These are phyloP conservation scores for Lithophane semibrunnea DNA, from an alignment of 2,888 invertebrate genomes.

Conservation along the genomic window DNA sequence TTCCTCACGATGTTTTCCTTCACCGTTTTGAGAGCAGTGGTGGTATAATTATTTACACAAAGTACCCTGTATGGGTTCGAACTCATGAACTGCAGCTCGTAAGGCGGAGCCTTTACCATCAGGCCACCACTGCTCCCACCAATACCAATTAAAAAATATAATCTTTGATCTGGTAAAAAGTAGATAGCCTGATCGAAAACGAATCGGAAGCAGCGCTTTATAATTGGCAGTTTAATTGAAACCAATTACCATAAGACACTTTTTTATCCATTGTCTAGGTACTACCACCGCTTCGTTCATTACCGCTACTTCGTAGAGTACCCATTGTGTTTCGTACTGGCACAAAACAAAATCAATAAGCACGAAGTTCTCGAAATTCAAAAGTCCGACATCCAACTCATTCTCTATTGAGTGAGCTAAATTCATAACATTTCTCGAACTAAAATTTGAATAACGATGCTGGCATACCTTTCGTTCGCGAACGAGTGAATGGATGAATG, in stretches of 20 bases:
- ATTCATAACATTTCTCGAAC: constrained; percentile 61
- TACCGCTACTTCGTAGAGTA: not conserved
- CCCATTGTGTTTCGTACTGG: constrained; percentile 3
- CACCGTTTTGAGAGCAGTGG: too few species aligned
- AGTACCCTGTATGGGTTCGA: too few species aligned
- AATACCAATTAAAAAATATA: too few species aligned
- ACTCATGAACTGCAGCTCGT: too few species aligned
- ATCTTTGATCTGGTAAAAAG: not conserved
- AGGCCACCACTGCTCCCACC: too few species aligned
- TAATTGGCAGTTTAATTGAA: constrained; percentile 36
- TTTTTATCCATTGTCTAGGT: not conserved
- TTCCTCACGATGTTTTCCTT: too few species aligned
- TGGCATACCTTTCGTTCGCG: constrained; percentile 61
- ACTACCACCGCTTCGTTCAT: not conserved
- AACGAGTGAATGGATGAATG: constrained; percentile 74
- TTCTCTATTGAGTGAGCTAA: constrained; percentile 46
- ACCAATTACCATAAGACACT: not conserved
- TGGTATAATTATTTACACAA: too few species aligned
- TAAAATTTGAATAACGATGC: constrained; percentile 59
- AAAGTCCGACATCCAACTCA: constrained; percentile 37
- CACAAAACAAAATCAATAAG: constrained; percentile 39
- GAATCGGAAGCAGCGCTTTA: not conserved
- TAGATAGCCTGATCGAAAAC: not conserved
- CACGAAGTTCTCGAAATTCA: constrained; percentile 37
- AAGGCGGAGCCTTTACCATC: too few species aligned